Percentiles rank a stretch among this genome's conserved stretches.
phyloP scores from a whole-genome alignment of 2,888 invertebrate genomes.

The Cheilosia impressa region DNA sequence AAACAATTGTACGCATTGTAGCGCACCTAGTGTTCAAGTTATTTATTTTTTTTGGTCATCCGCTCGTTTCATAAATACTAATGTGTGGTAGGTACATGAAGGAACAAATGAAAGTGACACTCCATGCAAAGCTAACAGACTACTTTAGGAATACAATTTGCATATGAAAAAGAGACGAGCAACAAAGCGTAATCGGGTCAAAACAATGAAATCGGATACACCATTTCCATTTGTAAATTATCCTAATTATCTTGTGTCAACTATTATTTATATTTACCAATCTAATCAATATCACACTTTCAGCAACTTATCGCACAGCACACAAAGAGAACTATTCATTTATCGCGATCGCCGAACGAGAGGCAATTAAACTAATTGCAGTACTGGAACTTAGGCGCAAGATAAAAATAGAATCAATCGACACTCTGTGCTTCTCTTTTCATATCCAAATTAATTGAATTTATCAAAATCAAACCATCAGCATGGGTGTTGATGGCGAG shows the following conservation, averaged over 20 bases:
- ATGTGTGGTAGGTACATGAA: conserved; percentile 24
- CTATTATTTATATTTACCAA: conserved; percentile 11
- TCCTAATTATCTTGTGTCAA: neutral
- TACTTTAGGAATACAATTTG: neutral
- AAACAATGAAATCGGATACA: conserved; percentile 15
- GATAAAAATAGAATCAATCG: conserved; percentile 19
- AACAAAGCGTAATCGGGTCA: neutral
- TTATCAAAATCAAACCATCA: conserved; percentile 44
- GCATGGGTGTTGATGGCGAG: neutral
- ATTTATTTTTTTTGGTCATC: conserved; percentile 42
- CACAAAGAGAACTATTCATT: conserved; percentile 14
- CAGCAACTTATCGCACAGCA: conserved; percentile 3
- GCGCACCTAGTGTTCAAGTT: conserved; percentile 2
- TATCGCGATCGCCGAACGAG: conserved; percentile 1
- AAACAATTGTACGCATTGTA: conserved; percentile 54
- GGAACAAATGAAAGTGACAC: conserved; percentile 67
- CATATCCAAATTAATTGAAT: conserved; percentile 27
- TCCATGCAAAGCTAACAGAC: neutral
- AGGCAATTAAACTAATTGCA: conserved; percentile 23
- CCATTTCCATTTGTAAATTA: neutral
- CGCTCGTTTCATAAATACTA: conserved; percentile 56
- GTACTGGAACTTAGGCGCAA: neutral
- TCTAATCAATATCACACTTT: conserved; percentile 22
- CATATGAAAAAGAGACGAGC: conserved; percentile 1
- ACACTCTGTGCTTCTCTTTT: conserved; percentile 1